Evolutionary conservation across 2,113 vertebrate species (phyloP).

Genomic region (Callocephalon fimbriatum): DNA sequence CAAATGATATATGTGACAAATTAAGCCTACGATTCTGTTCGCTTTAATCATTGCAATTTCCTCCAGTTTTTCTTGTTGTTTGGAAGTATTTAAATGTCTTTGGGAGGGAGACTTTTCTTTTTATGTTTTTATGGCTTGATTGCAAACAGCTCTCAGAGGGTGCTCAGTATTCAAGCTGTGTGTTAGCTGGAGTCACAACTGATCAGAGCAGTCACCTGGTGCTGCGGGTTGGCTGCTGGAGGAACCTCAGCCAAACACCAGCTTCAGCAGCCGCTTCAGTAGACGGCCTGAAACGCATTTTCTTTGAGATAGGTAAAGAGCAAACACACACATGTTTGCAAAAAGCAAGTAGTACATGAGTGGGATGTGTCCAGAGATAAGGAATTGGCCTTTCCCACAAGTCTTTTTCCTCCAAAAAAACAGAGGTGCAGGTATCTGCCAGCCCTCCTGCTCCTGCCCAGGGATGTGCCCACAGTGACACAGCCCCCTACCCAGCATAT

Average conservation of each 20-base stretch:
- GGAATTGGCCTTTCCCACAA: background rate
- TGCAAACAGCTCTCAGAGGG: background rate
- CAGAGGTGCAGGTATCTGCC: background rate
- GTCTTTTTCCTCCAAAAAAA: background rate
- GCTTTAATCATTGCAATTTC: constrained; percentile 60
- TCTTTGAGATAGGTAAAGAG: background rate
- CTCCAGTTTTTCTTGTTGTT: constrained; percentile 48
- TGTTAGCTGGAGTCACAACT: background rate
- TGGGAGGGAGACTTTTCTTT: background rate
- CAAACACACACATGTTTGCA: background rate
- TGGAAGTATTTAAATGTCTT: constrained; percentile 55
- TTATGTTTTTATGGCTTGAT: background rate
- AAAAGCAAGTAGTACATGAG: background rate
- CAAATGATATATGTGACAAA: constrained; percentile 63
- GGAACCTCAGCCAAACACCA: background rate
- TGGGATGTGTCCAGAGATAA: background rate
- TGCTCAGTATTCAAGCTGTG: background rate
- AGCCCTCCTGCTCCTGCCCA: background rate
- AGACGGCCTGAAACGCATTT: rapidly evolving
- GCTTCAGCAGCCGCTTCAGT: rapidly evolving
- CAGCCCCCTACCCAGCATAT: background rate
- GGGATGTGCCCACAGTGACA: background rate
- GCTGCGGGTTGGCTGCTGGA: background rate
- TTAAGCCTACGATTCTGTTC: constrained; percentile 34
- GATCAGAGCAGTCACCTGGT: constrained; percentile 20